phyloP scores from a whole-genome alignment of 2,888 invertebrate species.

The Saturnia pavonia region DNA sequence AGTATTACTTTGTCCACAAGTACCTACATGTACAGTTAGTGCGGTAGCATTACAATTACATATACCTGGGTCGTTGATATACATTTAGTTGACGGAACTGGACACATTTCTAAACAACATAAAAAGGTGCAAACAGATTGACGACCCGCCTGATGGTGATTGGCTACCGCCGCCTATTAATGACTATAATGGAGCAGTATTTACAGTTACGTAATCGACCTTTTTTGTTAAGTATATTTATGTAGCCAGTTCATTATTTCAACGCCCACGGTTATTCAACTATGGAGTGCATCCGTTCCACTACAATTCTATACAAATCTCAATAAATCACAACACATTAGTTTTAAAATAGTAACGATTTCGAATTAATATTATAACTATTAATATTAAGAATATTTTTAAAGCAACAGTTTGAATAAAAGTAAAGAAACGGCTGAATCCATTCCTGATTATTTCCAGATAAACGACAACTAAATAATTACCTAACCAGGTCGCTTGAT shows the following conservation, averaged over 20 bases:
- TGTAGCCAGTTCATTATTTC: background rate
- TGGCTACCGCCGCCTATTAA: background rate
- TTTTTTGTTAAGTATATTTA: background rate
- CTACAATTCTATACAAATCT: conserved; percentile 12
- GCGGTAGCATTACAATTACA: background rate
- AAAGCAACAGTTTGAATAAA: conserved; percentile 9
- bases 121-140: background rate
- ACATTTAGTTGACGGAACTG: background rate
- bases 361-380: background rate
- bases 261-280: background rate
- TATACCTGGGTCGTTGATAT: background rate
- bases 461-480: background rate
- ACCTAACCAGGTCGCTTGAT: background rate
- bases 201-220: no score
- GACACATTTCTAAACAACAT: background rate
- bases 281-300: background rate
- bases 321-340: conserved; percentile 17
- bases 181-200: background rate
- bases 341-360: conserved; percentile 13
- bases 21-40: background rate
- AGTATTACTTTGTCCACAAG: background rate
- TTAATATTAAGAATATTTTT: background rate
- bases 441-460: background rate
- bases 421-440: background rate
- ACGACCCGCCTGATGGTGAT: background rate